phyloP scores from a whole-genome alignment of 2,113 vertebrate genomes.

The Aegithalos caudatus region DNA sequence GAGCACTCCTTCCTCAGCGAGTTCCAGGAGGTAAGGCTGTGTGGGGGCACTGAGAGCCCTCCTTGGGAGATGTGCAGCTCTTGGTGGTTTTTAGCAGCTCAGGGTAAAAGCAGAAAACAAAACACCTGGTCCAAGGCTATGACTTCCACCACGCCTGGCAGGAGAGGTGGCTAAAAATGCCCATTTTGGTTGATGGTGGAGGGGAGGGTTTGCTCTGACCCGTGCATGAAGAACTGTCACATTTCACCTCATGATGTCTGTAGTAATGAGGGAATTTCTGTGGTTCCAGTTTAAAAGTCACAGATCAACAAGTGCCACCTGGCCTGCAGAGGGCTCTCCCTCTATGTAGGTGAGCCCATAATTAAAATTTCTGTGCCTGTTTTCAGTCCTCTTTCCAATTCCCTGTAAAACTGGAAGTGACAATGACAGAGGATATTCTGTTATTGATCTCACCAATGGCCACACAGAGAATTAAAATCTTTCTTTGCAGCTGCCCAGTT shows the following conservation, averaged over 20 bases:
- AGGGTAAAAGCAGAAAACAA: background rate
- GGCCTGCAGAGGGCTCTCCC: background rate
- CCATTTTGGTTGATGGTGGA: background rate
- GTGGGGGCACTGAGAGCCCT: accelerated
- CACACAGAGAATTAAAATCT: background rate
- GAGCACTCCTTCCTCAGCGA: slow-evolving; percentile 90
- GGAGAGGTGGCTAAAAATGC: background rate
- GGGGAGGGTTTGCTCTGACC: background rate
- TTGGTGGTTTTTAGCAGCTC: background rate
- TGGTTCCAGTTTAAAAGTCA: background rate
- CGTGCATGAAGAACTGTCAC: accelerated
- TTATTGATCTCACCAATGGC: background rate
- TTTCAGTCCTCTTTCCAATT: background rate
- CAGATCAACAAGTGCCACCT: background rate
- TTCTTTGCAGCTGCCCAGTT: background rate
- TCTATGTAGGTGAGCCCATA: background rate
- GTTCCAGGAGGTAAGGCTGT: slow-evolving; percentile 85
- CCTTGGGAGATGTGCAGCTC: background rate
- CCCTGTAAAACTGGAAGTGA: background rate
- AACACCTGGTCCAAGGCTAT: background rate
- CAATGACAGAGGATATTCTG: background rate
- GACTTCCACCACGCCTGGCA: background rate
- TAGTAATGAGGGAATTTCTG: background rate
- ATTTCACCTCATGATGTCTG: background rate
- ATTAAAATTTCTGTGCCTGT: background rate